Conservation (phyloP, 2,888 invertebrate species). For the Drosophila tanythrix region DNA sequence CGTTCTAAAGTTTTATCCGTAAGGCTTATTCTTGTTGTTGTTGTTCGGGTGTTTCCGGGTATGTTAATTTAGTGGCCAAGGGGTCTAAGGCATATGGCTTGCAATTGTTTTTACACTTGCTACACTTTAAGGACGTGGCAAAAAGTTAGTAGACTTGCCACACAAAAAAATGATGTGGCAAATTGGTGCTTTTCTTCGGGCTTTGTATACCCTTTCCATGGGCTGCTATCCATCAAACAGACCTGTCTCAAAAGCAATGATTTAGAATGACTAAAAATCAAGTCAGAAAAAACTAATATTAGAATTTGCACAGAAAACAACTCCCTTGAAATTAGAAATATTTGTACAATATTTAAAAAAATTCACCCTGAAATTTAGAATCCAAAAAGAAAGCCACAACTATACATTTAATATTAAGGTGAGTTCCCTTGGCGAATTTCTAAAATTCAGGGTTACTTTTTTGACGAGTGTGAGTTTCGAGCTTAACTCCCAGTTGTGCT, state of each 20-base stretch:
- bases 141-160: conserved; percentile 62
- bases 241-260: not conserved
- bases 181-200: conserved; percentile 15
- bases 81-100: conserved; percentile 57
- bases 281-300: not conserved
- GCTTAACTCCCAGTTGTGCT: not conserved
- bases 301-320: not conserved
- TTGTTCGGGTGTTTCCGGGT: conserved; percentile 66
- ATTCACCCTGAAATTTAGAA: not conserved
- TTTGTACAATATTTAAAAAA: not conserved
- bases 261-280: not conserved
- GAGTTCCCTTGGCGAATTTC: not conserved
- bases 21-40: conserved; percentile 37
- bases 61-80: conserved; percentile 70
- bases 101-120: conserved; percentile 57
- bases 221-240: not conserved
- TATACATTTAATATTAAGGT: not conserved
- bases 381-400: not conserved
- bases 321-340: not conserved
- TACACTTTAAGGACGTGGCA: conserved; percentile 56
- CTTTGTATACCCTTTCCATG: not conserved
- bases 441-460: not conserved
- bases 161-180: conserved; percentile 12
- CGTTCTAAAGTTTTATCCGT: conserved; percentile 67
- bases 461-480: not conserved